Evolutionary conservation across 2,797 vertebrate genomes (phyloP), one percentile per base, ranked within the genome.

Genomic region (Sebastes oblongus): DNA sequence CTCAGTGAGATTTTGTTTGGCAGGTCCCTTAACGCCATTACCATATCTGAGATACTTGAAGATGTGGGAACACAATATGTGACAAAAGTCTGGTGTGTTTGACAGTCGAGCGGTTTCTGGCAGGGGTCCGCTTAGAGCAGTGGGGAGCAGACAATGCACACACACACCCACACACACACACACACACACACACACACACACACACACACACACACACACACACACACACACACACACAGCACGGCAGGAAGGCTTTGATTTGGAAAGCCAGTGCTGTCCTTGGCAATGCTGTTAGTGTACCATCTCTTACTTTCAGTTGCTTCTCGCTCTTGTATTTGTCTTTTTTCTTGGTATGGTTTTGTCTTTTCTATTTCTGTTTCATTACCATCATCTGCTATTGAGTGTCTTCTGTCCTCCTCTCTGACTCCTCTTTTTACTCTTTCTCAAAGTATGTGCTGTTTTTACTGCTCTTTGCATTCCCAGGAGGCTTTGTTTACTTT

Each of bases 171-270:
- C 30, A 46, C 32, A 58, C 20, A 61, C 22, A 56, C 34, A 50
- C 29, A 75, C 32, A 34, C 59, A 30, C 60, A 81, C 59, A 30
- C 60, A 81, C 65, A 62, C 27, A 1, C 27, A 10, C 27, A 22
- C 60, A 64, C 60, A 22, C 32, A 59, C 30, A 46, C 32, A 50
- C 20, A 61, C 22, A 56, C 34, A 50, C 29, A 75, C 32, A 34
- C 59, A 30, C 60, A 81, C 24, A 81, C 65, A 65, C 24, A 58
- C 2, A 16, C 56, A 32, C 81, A 79, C 74, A 42, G 85, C 78
- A 62, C 85, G 78, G 82, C 73, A 81, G 65, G 78, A 71, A 76
- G 67, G 59, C 83, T 89, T 88, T 82, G 65, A 88, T 85, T 91
- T 72, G 66, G 50, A 81, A 71, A 84, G 54, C 67, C 66, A 60